phyloP scores from a whole-genome alignment of 2,888 invertebrate species.

The Caenorhabditis becei region DNA sequence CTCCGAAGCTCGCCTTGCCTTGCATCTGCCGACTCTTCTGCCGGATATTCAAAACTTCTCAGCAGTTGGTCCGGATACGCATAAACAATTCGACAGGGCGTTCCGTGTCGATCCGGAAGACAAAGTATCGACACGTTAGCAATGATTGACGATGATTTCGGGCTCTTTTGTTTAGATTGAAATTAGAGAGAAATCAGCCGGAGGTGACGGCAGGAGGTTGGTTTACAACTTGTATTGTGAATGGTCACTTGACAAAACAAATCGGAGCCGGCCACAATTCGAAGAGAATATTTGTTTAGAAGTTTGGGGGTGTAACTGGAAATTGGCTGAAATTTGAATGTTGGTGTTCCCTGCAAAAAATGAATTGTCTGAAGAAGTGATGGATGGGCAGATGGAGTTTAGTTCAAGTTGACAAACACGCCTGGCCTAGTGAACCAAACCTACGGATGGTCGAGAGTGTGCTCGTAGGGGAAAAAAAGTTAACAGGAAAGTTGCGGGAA shows the following conservation, averaged over 20 bases:
- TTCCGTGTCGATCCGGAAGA: slow-evolving; percentile 19
- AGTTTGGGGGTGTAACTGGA: background rate
- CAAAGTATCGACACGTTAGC: slow-evolving; percentile 53
- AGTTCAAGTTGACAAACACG: slow-evolving; percentile 52
- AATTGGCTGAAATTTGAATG: slow-evolving; percentile 46
- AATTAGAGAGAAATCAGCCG: slow-evolving; percentile 45
- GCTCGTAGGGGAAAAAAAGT: slow-evolving; percentile 39
- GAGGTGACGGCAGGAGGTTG: background rate
- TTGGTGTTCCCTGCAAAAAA: slow-evolving; percentile 5
- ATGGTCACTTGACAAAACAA: slow-evolving; percentile 30
- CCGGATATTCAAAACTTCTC: slow-evolving; percentile 56
- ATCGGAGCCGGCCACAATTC: background rate
- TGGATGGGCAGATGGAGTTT: slow-evolving; percentile 13
- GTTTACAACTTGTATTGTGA: slow-evolving; percentile 35
- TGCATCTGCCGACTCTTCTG: slow-evolving; percentile 43
- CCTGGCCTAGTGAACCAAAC: slow-evolving; percentile 42
- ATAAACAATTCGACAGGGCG: slow-evolving; percentile 48
- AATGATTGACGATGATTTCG: slow-evolving; percentile 41
- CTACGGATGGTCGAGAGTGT: slow-evolving; percentile 47
- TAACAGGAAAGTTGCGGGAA: slow-evolving; percentile 45
- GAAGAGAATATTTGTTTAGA: background rate
- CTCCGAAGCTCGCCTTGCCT: too few relatives aligned
- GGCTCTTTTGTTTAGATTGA: slow-evolving; percentile 38
- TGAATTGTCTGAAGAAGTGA: slow-evolving; percentile 13
- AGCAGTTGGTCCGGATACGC: slow-evolving; percentile 47